phyloP scores from a whole-genome alignment of 2,797 vertebrate species.

The Tinamus major region DNA sequence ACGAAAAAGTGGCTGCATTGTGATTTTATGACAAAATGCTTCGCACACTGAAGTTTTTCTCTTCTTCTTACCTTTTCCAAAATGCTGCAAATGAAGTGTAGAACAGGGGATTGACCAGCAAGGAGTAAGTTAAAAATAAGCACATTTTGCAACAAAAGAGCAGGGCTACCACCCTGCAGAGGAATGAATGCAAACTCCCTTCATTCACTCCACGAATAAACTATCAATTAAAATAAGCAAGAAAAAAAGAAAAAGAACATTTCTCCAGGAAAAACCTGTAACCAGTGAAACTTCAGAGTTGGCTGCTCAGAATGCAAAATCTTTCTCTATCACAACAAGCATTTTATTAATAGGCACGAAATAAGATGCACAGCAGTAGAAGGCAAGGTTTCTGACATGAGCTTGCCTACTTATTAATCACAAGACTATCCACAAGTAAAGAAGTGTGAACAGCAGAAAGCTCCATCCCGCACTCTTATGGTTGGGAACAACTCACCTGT shows the following conservation, averaged over 20 bases:
- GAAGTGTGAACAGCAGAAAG: not conserved
- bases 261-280: not conserved
- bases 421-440: not conserved
- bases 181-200: not conserved
- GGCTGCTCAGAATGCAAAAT: not conserved
- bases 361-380: not conserved
- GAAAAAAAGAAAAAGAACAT: not conserved
- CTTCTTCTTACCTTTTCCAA: not conserved
- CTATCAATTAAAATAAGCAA: not conserved
- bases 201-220: not conserved
- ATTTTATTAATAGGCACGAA: not conserved
- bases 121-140: not conserved
- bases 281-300: not conserved
- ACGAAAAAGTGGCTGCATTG: not conserved
- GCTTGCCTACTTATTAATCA: not conserved
- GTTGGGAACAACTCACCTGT: conserved; percentile 83
- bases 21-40: not conserved
- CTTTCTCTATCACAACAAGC: not conserved
- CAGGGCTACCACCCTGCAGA: not conserved
- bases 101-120: not conserved
- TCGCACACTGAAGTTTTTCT: not conserved
- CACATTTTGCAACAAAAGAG: not conserved
- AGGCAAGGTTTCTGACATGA: not conserved
- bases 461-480: not conserved
- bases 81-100: not conserved